Base-by-base conservation (phyloP, 2,888 invertebrate species). In the Anoncus sp. region DNA sequence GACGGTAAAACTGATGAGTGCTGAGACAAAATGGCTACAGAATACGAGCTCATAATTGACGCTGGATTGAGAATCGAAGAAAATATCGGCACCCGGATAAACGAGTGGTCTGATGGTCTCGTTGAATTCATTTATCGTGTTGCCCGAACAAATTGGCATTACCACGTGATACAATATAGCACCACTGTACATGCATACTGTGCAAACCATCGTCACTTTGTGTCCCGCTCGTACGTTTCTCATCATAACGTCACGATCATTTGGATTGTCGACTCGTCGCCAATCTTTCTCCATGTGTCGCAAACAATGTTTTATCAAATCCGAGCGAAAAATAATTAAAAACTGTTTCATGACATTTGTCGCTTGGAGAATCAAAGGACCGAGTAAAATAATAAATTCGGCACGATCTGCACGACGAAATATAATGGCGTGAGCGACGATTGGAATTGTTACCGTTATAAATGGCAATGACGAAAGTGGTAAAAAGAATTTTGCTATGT, bases 81-180 rank as follows among this genome's bases (percentile, higher is more conserved):
- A 77, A 0, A 79, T 74, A 0, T 84, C 82, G 35, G 86, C 87
- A 16, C 87, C 83, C 1, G 88, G 89, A 51, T 83, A 87, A 0
- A 84, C 80, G 6, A 85, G 82, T 0, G 82, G 77, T 51, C 84
- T 83, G 2, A 84, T 65, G 0, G 84, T 87, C 16, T 81, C 71
- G 43, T 86, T 87, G 18, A 60, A 14, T 18, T 75, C 81, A 4
- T 80, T 60, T 0, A 75, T 12, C 7, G 10, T 57, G 1, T 76
- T 62, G 1, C 71, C 79, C 12, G 75, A 14, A 1, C 47, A 20
- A 2, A 72, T 7, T 14, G 81, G 81, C 60, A 67, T 35, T 9
- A 70, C 2, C 3, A 62, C n/a, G 16, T 78, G 47, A 49, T 85
- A 86, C 3, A 83, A 82, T 0, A 81, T 1, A 3, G 80, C 79